A percentile compares a stretch with the other conserved stretches of the same genome.
Conservation (phyloP, 2,888 invertebrate genomes). For the Nowickia ferox region DNA sequence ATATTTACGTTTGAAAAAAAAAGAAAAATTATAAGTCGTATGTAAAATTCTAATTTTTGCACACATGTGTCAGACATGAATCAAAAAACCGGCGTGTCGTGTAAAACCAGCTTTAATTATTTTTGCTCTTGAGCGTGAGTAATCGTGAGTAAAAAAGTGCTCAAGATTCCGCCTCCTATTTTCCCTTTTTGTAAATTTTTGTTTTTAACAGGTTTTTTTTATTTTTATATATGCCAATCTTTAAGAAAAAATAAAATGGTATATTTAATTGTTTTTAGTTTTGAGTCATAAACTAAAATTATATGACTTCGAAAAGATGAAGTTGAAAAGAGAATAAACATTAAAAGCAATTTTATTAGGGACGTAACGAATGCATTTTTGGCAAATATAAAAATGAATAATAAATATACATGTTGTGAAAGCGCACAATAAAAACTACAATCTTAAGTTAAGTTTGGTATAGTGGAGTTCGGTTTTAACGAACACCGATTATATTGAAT, state of each 20-base stretch:
- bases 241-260: constrained; percentile 44
- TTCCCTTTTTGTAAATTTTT: not conserved
- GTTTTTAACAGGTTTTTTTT: not conserved
- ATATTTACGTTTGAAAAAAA: no score
- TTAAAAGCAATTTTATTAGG: constrained; percentile 18
- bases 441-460: no score
- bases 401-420: constrained; percentile 1
- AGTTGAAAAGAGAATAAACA: constrained; percentile 1
- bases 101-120: no score
- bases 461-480: no score
- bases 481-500: no score
- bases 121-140: no score
- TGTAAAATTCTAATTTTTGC: no score
- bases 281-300: constrained; percentile 58
- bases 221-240: constrained; percentile 30
- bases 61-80: no score
- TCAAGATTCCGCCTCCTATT: no score
- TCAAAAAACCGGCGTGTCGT: no score
- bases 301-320: constrained; percentile 58
- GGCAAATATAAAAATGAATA: not conserved
- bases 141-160: no score
- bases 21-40: no score
- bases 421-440: not conserved
- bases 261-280: constrained; percentile 38
- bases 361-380: not conserved